Base-by-base conservation (phyloP, 1,140 invertebrate genomes). In the Brachystomella parvula region DNA sequence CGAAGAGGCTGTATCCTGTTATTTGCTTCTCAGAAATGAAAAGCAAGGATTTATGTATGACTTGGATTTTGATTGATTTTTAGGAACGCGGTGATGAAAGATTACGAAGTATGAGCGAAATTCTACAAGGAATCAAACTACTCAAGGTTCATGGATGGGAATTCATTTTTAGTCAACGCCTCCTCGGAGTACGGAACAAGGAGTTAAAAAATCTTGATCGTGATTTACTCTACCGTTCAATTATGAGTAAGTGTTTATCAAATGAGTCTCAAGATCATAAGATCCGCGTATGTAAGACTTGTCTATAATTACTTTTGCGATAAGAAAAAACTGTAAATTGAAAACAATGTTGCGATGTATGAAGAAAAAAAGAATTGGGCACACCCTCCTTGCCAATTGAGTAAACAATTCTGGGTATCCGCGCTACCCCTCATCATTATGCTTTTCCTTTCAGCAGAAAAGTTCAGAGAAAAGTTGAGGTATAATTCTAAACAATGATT, bases 141-240 rank as follows among this genome's bases (percentile, higher is more conserved):
- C 83, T 93, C 15, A 93, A 93, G 75, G 78, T 93, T 2, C 85
- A 88, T 75, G 88, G 87, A 17, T 92, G 89, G 90, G 90, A 92
- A 77, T 80, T 82, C 39, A 78, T 86, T 1, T 92, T 89, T 74
- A 79, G 84, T 24, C 77, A 85, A 65, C 83, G 83, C 72, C 86
- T 92, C 70, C 77, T 82, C 59, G 76, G 79, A 49, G 80, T 86
- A 1, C 79, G 90, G 62, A 78, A 84, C 69, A 82, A 85, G 64
- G 90, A 94, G 78, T 75, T 92, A 2, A 82, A 83, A 71, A 81
- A 84, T 66, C 77, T 93, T 12, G 84, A 88, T 71, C 86, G 82
- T 70, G 87, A 89, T 75, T 87, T 88, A 0, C 71, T 87, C 17
- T 88, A 87, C 69, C 87, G 87, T 83, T 84, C 86, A 24, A 77